Evolutionary conservation across 2,888 invertebrate genomes (phyloP).

Genomic region (Philaethria dido): DNA sequence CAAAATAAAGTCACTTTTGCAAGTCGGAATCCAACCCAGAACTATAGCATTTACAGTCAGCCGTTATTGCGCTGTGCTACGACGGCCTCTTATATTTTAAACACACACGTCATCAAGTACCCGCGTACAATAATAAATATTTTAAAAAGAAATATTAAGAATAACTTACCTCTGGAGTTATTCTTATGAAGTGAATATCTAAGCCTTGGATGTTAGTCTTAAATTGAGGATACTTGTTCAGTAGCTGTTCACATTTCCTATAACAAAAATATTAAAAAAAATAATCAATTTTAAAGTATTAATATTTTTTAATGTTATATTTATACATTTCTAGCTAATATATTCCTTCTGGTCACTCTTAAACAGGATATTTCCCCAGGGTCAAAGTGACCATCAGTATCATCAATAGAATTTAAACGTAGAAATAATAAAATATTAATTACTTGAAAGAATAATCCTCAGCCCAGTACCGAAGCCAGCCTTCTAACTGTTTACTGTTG

Average conservation of each 20-base stretch:
- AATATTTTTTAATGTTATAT: too few relatives aligned
- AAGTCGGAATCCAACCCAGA: too few relatives aligned
- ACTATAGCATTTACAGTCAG: too few relatives aligned
- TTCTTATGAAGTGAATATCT: slow-evolving; percentile 87
- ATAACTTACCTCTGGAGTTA: slow-evolving; percentile 74
- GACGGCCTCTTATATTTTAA: too few relatives aligned
- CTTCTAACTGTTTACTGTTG: slow-evolving; percentile 85
- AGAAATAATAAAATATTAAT: not conserved
- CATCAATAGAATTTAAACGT: not conserved
- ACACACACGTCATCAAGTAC: too few relatives aligned
- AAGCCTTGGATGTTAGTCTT: slow-evolving; percentile 88
- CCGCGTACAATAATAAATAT: not conserved
- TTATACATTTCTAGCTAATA: too few relatives aligned
- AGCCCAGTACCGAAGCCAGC: slow-evolving; percentile 88
- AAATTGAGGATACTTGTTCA: slow-evolving; percentile 87
- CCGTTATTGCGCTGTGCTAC: too few relatives aligned
- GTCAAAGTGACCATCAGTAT: too few relatives aligned
- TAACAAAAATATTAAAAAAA: not conserved
- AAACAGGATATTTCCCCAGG: too few relatives aligned
- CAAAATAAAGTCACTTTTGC: too few relatives aligned
- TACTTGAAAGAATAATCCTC: slow-evolving; percentile 83
- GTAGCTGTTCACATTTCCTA: slow-evolving; percentile 70
- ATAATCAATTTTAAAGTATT: too few relatives aligned
- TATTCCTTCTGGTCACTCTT: too few relatives aligned
- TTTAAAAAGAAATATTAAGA: not conserved